Evolutionary conservation across 2,888 invertebrate species (phyloP).

Genomic region (Eupithecia centaureata): DNA sequence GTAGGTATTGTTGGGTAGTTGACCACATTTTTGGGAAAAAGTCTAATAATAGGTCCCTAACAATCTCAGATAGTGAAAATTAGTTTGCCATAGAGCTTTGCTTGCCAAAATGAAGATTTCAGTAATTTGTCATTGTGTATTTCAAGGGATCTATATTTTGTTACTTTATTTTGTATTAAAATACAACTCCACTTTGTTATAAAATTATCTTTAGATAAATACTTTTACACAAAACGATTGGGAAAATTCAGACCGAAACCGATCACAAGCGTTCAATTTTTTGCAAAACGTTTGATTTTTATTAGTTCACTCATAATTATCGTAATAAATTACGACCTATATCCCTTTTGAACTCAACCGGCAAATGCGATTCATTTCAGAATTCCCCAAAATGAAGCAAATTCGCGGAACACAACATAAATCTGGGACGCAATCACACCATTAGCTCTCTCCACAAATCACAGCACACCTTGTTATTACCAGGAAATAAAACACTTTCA

Average conservation of each 20-base stretch:
- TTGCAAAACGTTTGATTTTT: too few relatives aligned
- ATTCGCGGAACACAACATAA: background rate
- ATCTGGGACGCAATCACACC: background rate
- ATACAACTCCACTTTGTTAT: background rate
- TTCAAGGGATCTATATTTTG: background rate
- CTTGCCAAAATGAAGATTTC: too few relatives aligned
- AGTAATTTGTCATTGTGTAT: too few relatives aligned
- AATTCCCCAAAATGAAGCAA: background rate
- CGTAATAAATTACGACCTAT: background rate
- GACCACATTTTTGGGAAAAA: background rate
- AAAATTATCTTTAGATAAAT: too few relatives aligned
- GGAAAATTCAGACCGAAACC: too few relatives aligned
- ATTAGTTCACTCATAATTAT: too few relatives aligned
- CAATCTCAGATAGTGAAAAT: background rate
- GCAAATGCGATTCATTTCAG: background rate
- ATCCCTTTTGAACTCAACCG: background rate
- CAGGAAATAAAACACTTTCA: conserved; percentile 3
- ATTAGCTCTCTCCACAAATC: background rate
- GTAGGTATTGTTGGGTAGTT: background rate
- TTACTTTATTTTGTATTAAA: background rate
- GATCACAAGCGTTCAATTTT: too few relatives aligned
- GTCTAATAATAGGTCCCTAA: background rate
- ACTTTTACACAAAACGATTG: too few relatives aligned
- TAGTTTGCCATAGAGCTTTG: background rate
- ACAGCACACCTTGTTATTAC: background rate